phyloP scores from a whole-genome alignment of 2,797 vertebrate genomes.

The Falco berigora region DNA sequence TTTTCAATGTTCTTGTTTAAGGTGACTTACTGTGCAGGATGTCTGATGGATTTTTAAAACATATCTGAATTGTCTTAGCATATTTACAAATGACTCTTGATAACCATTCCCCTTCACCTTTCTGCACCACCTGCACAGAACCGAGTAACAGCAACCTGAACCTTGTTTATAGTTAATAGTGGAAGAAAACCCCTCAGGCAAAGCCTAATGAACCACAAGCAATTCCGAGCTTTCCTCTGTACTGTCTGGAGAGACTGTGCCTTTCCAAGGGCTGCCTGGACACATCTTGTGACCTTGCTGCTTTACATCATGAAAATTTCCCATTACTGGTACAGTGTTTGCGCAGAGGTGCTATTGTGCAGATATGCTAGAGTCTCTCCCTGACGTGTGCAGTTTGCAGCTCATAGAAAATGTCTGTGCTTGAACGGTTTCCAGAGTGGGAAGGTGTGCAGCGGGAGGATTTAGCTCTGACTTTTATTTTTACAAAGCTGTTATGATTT shows the following conservation, averaged over 20 bases:
- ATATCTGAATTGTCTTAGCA: conserved; percentile 23
- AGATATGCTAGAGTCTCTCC: conserved; percentile 24
- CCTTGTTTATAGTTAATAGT: conserved; percentile 71
- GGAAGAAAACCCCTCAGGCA: conserved; percentile 68
- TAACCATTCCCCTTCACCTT: conserved; percentile 60
- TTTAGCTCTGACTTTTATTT: conserved; percentile 59
- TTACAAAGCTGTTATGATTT: conserved; percentile 58
- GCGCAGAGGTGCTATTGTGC: conserved; percentile 46
- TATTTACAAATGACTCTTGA: conserved; percentile 57
- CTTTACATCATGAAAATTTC: conserved; percentile 51
- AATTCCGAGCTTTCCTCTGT: conserved; percentile 60
- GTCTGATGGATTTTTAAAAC: conserved; percentile 59
- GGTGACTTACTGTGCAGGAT: conserved; percentile 44
- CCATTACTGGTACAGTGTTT: conserved; percentile 28
- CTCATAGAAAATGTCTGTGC: conserved; percentile 62
- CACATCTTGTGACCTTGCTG: conserved; percentile 65
- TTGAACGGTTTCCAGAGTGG: background rate
- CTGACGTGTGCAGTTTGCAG: background rate
- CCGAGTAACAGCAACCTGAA: conserved; percentile 53
- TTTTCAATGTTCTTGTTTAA: conserved; percentile 59
- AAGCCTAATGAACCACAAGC: conserved; percentile 73
- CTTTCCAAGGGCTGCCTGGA: conserved; percentile 62
- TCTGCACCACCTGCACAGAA: conserved; percentile 40
- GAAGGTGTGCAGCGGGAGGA: conserved; percentile 22
- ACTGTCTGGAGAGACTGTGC: conserved; percentile 51